Evolutionary conservation across 53 echinoderm and acorn worm genomes (phyloP).

Genomic region (Holothuria leucospilota): DNA sequence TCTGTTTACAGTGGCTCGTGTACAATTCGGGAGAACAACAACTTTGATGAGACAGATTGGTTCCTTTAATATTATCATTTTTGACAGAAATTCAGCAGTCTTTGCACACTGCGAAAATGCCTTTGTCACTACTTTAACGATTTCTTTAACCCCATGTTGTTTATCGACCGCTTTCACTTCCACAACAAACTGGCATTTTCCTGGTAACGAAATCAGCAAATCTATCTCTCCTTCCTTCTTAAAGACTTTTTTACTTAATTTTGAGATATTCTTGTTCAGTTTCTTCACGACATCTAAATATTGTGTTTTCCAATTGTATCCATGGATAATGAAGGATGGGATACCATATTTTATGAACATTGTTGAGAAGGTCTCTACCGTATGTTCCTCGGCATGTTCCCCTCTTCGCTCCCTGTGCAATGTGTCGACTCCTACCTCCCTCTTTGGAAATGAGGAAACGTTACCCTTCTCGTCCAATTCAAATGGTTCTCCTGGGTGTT

Average conservation of each 20-base stretch:
- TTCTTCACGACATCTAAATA: constrained; percentile 19
- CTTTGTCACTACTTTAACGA: no score
- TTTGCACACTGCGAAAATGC: not conserved
- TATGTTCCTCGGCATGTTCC: constrained; percentile 2
- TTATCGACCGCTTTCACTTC: constrained; percentile 26
- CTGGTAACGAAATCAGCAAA: constrained; percentile 26
- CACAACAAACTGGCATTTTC: constrained; percentile 29
- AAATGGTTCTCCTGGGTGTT: no score
- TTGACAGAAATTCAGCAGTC: not conserved
- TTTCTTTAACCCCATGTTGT: no score
- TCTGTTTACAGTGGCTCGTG: not conserved
- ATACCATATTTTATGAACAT: constrained; percentile 2
- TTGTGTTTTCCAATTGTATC: constrained; percentile 31
- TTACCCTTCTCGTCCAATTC: no score
- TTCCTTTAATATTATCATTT: not conserved
- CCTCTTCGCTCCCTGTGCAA: constrained; percentile 23
- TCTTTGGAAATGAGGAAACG: no score
- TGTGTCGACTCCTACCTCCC: not conserved
- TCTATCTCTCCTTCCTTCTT: constrained; percentile 30
- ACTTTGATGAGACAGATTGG: not conserved
- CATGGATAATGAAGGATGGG: constrained; percentile 20
- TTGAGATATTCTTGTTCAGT: not conserved
- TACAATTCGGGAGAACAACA: not conserved
- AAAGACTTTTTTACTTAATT: not conserved
- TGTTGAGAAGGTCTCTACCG: constrained; percentile 1